These are phyloP conservation scores for Mesorhabditis spiculigera DNA, from an alignment of 2,888 invertebrate genomes.

Conservation along the genomic window DNA sequence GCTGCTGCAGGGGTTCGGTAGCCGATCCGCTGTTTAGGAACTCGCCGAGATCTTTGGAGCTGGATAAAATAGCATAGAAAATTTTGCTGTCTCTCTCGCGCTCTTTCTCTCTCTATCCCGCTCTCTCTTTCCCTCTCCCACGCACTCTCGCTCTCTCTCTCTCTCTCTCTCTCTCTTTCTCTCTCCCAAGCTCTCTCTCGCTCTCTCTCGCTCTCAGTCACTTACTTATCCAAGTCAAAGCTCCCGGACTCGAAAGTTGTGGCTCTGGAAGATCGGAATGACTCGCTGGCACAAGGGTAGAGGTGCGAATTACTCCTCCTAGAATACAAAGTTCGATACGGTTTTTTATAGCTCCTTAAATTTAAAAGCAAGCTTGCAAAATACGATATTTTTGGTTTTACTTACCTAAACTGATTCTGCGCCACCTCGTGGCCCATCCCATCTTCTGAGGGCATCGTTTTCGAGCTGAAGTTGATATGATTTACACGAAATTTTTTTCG, in stretches of 20 bases:
- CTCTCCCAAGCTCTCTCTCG: no score
- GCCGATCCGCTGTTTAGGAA: conserved; percentile 38
- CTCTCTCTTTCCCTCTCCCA: no score
- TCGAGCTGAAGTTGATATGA: neutral
- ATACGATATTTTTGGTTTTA: no score
- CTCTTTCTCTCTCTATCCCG: no score
- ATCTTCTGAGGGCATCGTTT: neutral
- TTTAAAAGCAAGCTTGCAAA: no score
- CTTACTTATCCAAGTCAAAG: conserved; percentile 35
- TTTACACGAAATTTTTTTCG: no score
- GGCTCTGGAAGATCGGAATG: conserved; percentile 15
- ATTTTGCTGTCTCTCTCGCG: neutral
- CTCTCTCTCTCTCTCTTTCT: no score
- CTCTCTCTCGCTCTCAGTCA: no score
- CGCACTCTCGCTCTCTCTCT: no score
- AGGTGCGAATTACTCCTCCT: no score
- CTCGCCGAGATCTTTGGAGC: conserved; percentile 41
- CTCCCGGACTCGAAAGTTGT: conserved; percentile 30
- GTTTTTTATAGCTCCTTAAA: no score
- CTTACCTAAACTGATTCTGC: neutral
- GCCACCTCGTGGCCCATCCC: neutral
- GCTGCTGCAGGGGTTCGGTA: conserved; percentile 30
- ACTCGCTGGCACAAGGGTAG: neutral
- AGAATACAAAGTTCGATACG: no score
- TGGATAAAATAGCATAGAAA: neutral